Evolutionary conservation across 2,888 invertebrate species (phyloP), one percentile per base, ranked within the genome.

Genomic region (Oscheius sp.): DNA sequence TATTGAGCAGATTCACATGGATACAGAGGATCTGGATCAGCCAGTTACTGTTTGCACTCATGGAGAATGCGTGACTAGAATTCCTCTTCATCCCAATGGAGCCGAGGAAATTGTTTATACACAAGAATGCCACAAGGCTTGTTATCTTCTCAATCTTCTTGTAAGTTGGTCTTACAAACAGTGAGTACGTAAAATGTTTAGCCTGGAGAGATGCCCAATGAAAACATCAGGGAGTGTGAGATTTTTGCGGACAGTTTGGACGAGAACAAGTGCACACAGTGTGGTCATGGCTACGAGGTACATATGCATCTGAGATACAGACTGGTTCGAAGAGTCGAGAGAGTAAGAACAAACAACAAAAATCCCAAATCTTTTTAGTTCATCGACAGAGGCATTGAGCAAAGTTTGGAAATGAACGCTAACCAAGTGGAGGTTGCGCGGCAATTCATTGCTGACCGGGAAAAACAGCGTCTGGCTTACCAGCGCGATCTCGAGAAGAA

Each of bases 31-130:
- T 9, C 29, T 68, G 57, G 57, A 68, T 7, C 53, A 68, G 35
- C 68, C 68, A 29, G 35, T 55, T n/a, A 68, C 68, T 35, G 68
- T 68, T 7, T 68, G 68, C 32, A 68, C 68, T 51, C 50, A 48
- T 65, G 37, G 35, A 2, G 33, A 51, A 1, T 65, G 65, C 11
- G 47, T 47, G 7, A n/a, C n/a, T n/a, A n/a, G n/a, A n/a, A 13
- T 35, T 10, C 33, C 29, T 7, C 60, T 60, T 35, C 60, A 60
- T 2, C 37, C 35, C 0, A 7, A 37, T n/a, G 60, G 60, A 35
- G 60, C 37, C 3, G 35, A 60, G n/a, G 60, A 60, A 60, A 35
- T 60, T 37, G 37, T 60, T 10, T 60, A 60, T n/a, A 37, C 13
- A 29, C 37, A 60, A 37, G 37, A 33, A 2, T 60, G 60, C 1